Evolutionary conservation across 2,113 vertebrate genomes (phyloP).

Genomic region (Hystrix cristata): DNA sequence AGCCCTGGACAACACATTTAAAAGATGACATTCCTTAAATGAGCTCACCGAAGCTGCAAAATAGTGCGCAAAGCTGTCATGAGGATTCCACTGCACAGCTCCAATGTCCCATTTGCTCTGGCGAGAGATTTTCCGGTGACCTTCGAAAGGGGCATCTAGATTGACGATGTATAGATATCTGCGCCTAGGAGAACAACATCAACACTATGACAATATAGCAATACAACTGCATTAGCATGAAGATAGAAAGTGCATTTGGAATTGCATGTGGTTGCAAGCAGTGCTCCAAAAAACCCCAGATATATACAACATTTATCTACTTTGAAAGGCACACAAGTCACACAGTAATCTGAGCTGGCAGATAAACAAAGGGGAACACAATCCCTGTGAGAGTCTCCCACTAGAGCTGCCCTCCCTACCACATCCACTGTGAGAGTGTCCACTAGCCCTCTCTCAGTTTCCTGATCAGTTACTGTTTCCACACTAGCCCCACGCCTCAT

Average conservation of each 20-base stretch:
- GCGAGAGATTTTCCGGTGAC: constrained; percentile 95
- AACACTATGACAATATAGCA: background rate
- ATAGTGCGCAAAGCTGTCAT: constrained; percentile 92
- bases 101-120: constrained; percentile 99
- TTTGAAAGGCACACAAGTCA: constrained; percentile 46
- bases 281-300: background rate
- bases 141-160: constrained; percentile 94
- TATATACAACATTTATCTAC: background rate
- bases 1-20: background rate
- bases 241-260: background rate
- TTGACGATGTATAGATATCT: constrained; percentile 97
- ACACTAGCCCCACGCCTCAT: background rate
- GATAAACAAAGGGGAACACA: background rate
- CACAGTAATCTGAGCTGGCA: background rate
- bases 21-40: background rate
- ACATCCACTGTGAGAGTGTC: background rate
- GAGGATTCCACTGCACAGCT: constrained; percentile 98
- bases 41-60: constrained; percentile 96
- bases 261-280: background rate
- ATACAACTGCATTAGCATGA: background rate
- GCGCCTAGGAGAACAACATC: constrained; percentile 88
- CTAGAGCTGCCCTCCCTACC: background rate
- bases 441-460: background rate
- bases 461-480: background rate
- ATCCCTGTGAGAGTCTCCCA: background rate